Evolutionary conservation across 2,113 vertebrate species (phyloP), one percentile per base, ranked within the genome.

Genomic region (Otus sunia): DNA sequence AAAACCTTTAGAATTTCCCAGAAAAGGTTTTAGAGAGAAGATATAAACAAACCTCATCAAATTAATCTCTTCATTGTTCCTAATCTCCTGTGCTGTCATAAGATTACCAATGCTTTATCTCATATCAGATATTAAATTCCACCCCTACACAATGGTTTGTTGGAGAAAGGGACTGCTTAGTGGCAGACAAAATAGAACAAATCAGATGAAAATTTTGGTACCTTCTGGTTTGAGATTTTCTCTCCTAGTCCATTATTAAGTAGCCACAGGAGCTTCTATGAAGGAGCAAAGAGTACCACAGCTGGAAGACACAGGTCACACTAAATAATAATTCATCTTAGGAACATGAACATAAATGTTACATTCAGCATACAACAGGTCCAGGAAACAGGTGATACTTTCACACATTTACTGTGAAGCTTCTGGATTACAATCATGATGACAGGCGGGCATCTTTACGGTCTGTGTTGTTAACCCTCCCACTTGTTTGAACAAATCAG

Each of bases 31-130:
- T 97, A 96, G 90, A 98, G 97, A 97, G 96, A 93, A 97, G 95
- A 97, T 98, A 98, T 97, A 98, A 98, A 98, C 94, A 98, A 98
- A 99, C 98, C 96, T 97, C 98, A 88, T 75, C 77, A 98, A 98
- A 99, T 98, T 98, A 99, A 98, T 99, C 98, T 98, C 97, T 97
- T 98, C 97, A 98, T 98, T 97, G 97, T 98, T 98, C 92, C 97
- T 98, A 98, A 98, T 98, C 98, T 98, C 95, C 97, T 97, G 98
- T 92, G 97, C 97, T 97, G 97, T 98, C 98, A 98, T 97, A 98
- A 97, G 97, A 99, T 98, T 98, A 99, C 97, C 93, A 98, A 96
- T 96, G 96, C 97, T 98, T 98, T 96, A 98, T 98, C 97, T 98
- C 95, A 96, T 98, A 98, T 98, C 96, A 96, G 95, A 95, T 97